Conservation (phyloP, 1,140 invertebrate species). For the Teleogryllus occipitalis region DNA sequence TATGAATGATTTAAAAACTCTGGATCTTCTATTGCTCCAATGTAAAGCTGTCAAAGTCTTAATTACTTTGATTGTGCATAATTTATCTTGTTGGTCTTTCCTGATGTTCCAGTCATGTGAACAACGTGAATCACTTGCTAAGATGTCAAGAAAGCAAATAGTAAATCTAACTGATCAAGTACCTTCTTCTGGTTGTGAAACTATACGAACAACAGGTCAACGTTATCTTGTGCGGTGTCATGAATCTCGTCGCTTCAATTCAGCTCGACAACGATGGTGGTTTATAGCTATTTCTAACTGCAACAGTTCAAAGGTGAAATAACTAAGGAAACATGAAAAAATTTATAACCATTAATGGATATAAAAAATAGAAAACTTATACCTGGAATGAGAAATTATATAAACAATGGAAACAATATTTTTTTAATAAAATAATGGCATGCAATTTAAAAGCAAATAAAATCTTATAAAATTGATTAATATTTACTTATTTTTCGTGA, state of each 20-base stretch:
- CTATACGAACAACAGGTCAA: conserved; percentile 11
- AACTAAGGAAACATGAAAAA: not conserved
- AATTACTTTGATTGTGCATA: no score
- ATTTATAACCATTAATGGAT: no score
- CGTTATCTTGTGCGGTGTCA: conserved; percentile 40
- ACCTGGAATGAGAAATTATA: no score
- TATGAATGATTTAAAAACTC: no score
- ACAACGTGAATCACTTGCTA: conserved; percentile 57
- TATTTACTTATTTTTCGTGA: no score
- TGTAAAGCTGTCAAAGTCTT: no score
- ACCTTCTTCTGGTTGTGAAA: not conserved
- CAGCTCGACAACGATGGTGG: conserved; percentile 67
- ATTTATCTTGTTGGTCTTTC: not conserved
- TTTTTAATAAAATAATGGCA: no score
- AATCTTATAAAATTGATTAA: no score
- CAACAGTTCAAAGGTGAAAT: conserved; percentile 46
- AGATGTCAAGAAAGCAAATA: conserved; percentile 61
- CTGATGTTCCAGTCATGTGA: conserved; percentile 50
- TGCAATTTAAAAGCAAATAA: no score
- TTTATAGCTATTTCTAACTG: conserved; percentile 67
- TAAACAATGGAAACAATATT: no score
- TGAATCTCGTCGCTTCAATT: conserved; percentile 51
- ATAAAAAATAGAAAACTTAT: no score
- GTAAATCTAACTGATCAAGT: conserved; percentile 51
- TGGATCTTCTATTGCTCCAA: no score